Conservation (phyloP, 2,113 vertebrate genomes). For the Archilochus colubris region DNA sequence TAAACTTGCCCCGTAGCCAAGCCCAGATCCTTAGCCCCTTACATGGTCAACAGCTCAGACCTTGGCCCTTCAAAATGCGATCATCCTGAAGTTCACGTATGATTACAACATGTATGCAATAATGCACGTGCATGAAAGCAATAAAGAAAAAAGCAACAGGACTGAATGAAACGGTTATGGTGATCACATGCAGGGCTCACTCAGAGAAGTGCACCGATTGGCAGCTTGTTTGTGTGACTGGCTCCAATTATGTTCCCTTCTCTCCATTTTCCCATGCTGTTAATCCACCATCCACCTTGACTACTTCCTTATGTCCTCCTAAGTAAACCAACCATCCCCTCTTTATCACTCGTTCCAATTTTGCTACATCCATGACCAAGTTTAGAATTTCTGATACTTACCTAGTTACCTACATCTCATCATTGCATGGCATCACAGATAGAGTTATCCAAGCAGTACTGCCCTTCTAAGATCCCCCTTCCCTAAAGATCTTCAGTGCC, state of each 20-base stretch:
- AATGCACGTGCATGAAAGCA: accelerated
- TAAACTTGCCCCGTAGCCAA: neutral
- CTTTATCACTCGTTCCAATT: neutral
- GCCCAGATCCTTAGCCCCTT: neutral
- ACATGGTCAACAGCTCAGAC: neutral
- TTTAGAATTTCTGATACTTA: neutral
- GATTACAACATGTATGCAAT: accelerated
- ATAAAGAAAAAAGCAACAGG: neutral
- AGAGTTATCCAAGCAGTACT: neutral
- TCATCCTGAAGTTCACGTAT: neutral
- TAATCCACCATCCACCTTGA: neutral
- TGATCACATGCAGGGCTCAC: neutral
- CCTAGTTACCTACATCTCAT: neutral
- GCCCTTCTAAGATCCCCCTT: neutral
- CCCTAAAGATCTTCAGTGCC: neutral
- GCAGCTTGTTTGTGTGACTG: neutral
- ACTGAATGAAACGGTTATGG: neutral
- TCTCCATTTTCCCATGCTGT: neutral
- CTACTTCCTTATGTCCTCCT: neutral
- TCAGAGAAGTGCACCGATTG: neutral
- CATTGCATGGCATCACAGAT: neutral
- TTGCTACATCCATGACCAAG: neutral
- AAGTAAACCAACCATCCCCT: neutral
- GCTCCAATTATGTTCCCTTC: neutral
- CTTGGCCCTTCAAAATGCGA: neutral